Base-by-base conservation (phyloP, 2,888 invertebrate genomes). In the Ptychoptera albimana region DNA sequence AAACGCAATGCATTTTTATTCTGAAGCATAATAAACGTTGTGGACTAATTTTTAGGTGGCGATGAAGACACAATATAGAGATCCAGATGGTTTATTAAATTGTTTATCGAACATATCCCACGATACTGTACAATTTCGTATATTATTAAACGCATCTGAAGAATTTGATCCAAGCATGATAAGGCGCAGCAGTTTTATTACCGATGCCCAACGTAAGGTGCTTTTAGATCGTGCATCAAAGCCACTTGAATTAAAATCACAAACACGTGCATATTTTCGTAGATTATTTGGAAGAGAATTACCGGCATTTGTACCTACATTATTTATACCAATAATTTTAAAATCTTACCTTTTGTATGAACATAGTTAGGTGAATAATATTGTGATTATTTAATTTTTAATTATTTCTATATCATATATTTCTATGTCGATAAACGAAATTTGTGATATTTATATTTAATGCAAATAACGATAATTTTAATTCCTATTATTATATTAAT, bases 71-170 rank as follows among this genome's bases (percentile, higher is more conserved):
- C 86, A 86, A 53, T 84, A 82, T 58, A 74, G 85, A 46, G 84
- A 88, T 57, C 85, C 86, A 0, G 81, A 82, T 56, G 87, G 88
- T 32, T 77, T 88, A 45, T 68, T 89, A 6, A 86, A 85, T 59
- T 82, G 79, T 29, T 71, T 87, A 10, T 79, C 82, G 52, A 79
- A 82, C 59, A 70, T 76, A 1, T 60, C 62, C 14, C 65, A 68
- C 46, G 57, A 64, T 49, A 63, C 72, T 42, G 65, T 70, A 50
- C 71, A 82, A 44, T 74, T 82, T 58, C 73, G 75, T 50, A 68
- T 78, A 34, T 69, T 87, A 45, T 60, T 83, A 42, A 79, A 82
- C 53, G 80, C 83, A 0, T 79, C 82, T 1, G 82, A 84, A 60
- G 73, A 78, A 8, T 87, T 82, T 60, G 85, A 86, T 57, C 70